These are phyloP conservation scores for Thripadectes ignobilis DNA, from an alignment of 2,797 vertebrate genomes.

Conservation along the genomic window DNA sequence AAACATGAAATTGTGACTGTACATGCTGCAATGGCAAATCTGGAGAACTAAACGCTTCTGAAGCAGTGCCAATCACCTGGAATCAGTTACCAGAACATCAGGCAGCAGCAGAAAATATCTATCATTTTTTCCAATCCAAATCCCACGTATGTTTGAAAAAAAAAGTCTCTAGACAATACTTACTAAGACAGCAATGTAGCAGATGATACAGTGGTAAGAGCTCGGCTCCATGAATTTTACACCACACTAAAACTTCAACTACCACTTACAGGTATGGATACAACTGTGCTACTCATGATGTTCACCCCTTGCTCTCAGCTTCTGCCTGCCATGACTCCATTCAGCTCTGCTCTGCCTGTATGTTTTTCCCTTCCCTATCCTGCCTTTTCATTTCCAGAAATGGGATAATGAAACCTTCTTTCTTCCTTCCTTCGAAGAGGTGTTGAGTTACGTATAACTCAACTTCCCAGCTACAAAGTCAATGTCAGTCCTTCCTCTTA, in stretches of 20 bases:
- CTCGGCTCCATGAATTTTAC: neutral
- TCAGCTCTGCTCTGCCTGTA: neutral
- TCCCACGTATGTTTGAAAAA: neutral
- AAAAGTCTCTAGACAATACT: neutral
- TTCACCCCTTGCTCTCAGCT: neutral
- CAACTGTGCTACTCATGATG: neutral
- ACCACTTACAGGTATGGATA: neutral
- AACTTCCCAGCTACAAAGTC: neutral
- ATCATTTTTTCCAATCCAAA: neutral
- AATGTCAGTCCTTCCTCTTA: neutral
- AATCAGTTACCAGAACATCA: accelerated
- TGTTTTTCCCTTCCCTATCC: neutral
- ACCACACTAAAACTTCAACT: neutral
- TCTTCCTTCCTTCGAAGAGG: accelerated
- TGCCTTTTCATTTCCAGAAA: neutral
- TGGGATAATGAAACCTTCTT: neutral
- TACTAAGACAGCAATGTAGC: neutral
- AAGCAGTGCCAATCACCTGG: accelerated
- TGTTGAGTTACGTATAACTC: neutral
- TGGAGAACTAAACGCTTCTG: neutral
- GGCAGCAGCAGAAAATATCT: neutral
- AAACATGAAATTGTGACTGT: neutral
- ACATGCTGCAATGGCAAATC: neutral
- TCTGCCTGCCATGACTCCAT: accelerated
- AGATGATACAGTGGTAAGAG: accelerated